Percentiles rank a stretch among this genome's conserved stretches.
These are phyloP conservation scores for Sorex maritimensis DNA, from an alignment of 2,797 vertebrate species.

Conservation along the genomic window DNA sequence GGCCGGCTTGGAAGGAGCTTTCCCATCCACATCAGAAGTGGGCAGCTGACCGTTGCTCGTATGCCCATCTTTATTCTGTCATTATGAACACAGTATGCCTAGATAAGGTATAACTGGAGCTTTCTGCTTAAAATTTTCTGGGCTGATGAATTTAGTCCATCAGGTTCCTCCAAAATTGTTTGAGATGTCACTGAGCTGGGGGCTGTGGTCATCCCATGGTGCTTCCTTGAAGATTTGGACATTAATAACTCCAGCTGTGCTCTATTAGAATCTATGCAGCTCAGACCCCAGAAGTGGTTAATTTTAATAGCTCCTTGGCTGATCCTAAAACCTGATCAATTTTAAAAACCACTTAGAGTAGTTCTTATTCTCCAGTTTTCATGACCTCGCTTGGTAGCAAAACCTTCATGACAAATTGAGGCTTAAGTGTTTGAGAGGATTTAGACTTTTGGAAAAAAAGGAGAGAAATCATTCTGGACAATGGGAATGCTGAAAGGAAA, in stretches of 20 bases:
- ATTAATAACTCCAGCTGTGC: slow-evolving; percentile 7
- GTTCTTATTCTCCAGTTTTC: slow-evolving; percentile 60
- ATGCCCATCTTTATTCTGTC: not conserved
- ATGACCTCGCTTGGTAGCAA: slow-evolving; percentile 67
- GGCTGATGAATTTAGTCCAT: slow-evolving; percentile 25
- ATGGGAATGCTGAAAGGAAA: slow-evolving; percentile 44
- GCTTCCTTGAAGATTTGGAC: slow-evolving; percentile 49
- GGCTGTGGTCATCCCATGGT: not conserved
- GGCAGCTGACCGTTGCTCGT: not conserved
- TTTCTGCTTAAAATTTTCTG: not conserved
- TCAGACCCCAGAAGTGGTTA: slow-evolving; percentile 38
- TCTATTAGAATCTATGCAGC: not conserved
- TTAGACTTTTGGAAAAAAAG: slow-evolving; percentile 38
- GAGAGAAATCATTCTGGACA: slow-evolving; percentile 17
- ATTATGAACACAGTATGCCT: not conserved
- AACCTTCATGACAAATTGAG: slow-evolving; percentile 68
- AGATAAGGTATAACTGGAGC: not conserved
- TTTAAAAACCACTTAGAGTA: slow-evolving; percentile 67
- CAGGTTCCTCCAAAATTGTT: not conserved
- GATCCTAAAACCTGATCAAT: slow-evolving; percentile 66
- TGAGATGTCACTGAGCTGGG: not conserved
- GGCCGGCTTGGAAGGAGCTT: not conserved
- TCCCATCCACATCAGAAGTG: not conserved
- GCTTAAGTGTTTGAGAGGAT: slow-evolving; percentile 61
- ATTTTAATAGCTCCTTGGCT: slow-evolving; percentile 74